phyloP scores from a whole-genome alignment of 2,113 vertebrate genomes.

The Laticauda colubrina region DNA sequence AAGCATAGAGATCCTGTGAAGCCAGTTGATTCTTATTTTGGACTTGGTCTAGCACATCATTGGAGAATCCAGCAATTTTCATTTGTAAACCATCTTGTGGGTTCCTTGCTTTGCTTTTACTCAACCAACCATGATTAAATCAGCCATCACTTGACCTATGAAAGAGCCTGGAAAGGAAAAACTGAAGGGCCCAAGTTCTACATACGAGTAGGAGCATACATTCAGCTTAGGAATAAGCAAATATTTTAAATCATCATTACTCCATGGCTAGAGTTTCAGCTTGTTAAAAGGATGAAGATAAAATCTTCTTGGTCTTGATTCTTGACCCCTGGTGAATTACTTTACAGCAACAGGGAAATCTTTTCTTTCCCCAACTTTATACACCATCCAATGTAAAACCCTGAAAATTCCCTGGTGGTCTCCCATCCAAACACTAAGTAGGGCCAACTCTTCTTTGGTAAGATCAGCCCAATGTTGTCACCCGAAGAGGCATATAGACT shows the following conservation, averaged over 20 bases:
- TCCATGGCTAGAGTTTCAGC: neutral
- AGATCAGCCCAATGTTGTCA: neutral
- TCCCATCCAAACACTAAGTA: neutral
- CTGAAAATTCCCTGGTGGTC: neutral
- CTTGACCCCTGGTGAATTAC: neutral
- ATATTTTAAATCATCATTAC: conserved; percentile 65
- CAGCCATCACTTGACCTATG: neutral
- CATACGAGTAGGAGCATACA: conserved; percentile 64
- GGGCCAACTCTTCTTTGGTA: neutral
- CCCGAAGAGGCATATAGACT: neutral
- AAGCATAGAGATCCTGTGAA: neutral
- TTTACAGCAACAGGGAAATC: neutral
- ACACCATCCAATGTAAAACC: neutral
- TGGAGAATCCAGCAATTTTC: neutral
- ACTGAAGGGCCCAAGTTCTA: neutral
- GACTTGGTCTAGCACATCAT: neutral
- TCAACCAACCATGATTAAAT: neutral
- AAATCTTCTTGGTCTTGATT: neutral
- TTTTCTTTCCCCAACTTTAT: neutral
- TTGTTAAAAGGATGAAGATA: neutral
- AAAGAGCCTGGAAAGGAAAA: neutral
- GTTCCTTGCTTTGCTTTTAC: neutral
- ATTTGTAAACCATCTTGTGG: neutral
- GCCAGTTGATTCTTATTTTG: neutral
- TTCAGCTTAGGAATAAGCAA: conserved; percentile 59